These are phyloP conservation scores for Metallyticus violacea DNA, from an alignment of 2,888 invertebrate genomes.

Conservation along the genomic window DNA sequence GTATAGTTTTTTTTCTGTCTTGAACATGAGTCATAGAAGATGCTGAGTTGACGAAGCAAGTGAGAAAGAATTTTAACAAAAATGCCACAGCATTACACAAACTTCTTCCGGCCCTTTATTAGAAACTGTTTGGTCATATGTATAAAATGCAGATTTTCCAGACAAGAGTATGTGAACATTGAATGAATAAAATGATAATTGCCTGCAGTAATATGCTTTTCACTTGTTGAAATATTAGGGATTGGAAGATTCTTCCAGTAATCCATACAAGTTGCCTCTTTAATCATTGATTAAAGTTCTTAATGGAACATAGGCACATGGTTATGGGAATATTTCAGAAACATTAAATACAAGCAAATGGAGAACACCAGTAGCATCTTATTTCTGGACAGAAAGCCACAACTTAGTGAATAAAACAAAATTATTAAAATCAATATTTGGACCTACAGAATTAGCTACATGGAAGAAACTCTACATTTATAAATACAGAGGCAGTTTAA, in stretches of 20 bases:
- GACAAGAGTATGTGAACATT: neutral
- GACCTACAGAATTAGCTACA: no score
- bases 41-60: neutral
- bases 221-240: neutral
- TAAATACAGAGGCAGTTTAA: no score
- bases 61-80: neutral
- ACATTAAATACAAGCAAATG: no score
- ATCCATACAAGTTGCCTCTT: neutral
- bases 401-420: no score
- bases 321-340: neutral
- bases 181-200: neutral
- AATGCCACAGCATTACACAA: neutral
- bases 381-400: no score
- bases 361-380: no score
- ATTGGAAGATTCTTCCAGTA: neutral
- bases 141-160: neutral
- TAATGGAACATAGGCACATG: no score
- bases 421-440: no score
- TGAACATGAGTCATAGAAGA: neutral
- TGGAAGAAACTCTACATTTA: no score
- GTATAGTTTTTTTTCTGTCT: neutral
- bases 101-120: neutral
- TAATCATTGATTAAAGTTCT: no score
- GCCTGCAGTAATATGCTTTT: neutral
- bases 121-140: neutral